These are phyloP conservation scores for Brevimyrus niger DNA, from an alignment of 2,113 vertebrate species.

Conservation along the genomic window DNA sequence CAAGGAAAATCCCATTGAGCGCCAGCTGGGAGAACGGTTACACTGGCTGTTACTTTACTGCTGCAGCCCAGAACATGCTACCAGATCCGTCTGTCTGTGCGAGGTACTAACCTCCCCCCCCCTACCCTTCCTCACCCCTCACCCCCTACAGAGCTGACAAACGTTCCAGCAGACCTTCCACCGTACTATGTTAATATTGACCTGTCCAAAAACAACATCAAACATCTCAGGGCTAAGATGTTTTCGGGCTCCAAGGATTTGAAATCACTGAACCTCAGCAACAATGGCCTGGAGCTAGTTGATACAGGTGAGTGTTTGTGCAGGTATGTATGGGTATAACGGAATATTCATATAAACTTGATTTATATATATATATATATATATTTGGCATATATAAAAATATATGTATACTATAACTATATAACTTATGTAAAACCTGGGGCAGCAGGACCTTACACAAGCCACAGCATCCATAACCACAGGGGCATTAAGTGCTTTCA, in stretches of 20 bases:
- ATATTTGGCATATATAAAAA: too few relatives aligned
- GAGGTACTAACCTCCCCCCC: constrained; percentile 19
- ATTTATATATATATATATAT: background rate
- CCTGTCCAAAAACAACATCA: constrained; percentile 82
- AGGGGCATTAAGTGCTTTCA: background rate
- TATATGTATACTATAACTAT: too few relatives aligned
- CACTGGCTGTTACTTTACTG: background rate
- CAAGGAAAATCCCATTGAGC: background rate
- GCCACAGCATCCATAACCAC: background rate
- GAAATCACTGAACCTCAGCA: constrained; percentile 84
- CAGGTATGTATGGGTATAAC: background rate
- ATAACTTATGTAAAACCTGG: background rate
- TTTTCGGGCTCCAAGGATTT: constrained; percentile 82
- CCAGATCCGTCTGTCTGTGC: background rate
- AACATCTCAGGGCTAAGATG: constrained; percentile 73
- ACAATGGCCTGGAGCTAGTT: constrained; percentile 75
- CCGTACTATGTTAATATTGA: constrained; percentile 83
- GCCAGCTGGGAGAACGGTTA: background rate
- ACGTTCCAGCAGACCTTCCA: constrained; percentile 78
- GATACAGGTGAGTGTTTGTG: constrained; percentile 70
- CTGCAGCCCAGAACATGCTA: background rate
- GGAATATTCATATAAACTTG: background rate
- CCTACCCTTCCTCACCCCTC: constrained; percentile 36
- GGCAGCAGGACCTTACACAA: background rate
- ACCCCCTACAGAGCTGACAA: constrained; percentile 69